Evolutionary conservation across 2,797 vertebrate genomes (phyloP).

Genomic region (Zenarchopterus dispar): DNA sequence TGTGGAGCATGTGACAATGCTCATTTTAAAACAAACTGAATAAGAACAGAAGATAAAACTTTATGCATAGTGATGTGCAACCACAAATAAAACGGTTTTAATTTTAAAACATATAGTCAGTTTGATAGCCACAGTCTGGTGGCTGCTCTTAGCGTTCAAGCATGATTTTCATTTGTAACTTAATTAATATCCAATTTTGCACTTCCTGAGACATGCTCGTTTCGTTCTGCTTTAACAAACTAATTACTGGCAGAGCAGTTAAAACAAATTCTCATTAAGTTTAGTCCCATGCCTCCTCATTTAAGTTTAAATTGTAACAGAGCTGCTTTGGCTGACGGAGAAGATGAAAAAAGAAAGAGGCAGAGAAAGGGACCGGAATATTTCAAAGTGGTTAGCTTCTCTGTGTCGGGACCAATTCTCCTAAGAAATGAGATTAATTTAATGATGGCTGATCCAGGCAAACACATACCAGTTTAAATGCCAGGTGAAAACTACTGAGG

Average conservation of each 20-base stretch:
- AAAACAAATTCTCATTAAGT: slow-evolving; percentile 74
- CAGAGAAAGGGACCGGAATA: neutral
- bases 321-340: slow-evolving; percentile 26
- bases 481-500: neutral
- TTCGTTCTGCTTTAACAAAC: slow-evolving; percentile 74
- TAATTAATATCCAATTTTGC: slow-evolving; percentile 77
- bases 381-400: slow-evolving; percentile 17
- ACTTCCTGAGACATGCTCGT: slow-evolving; percentile 60
- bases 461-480: neutral
- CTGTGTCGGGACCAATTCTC: slow-evolving; percentile 11
- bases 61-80: slow-evolving; percentile 8
- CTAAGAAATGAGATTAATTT: slow-evolving; percentile 24
- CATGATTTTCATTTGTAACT: slow-evolving; percentile 67
- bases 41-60: slow-evolving; percentile 20
- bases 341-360: neutral
- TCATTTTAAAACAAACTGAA: slow-evolving; percentile 36
- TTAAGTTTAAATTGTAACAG: slow-evolving; percentile 54
- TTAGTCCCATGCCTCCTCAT: slow-evolving; percentile 55
- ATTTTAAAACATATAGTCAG: slow-evolving; percentile 32
- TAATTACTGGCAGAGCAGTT: slow-evolving; percentile 67
- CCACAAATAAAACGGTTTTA: slow-evolving; percentile 23
- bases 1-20: slow-evolving; percentile 5
- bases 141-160: slow-evolving; percentile 43
- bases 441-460: slow-evolving; percentile 1
- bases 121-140: slow-evolving; percentile 32